These are phyloP conservation scores for Pterophyllum scalare DNA, from an alignment of 2,113 vertebrate genomes.

Conservation along the genomic window DNA sequence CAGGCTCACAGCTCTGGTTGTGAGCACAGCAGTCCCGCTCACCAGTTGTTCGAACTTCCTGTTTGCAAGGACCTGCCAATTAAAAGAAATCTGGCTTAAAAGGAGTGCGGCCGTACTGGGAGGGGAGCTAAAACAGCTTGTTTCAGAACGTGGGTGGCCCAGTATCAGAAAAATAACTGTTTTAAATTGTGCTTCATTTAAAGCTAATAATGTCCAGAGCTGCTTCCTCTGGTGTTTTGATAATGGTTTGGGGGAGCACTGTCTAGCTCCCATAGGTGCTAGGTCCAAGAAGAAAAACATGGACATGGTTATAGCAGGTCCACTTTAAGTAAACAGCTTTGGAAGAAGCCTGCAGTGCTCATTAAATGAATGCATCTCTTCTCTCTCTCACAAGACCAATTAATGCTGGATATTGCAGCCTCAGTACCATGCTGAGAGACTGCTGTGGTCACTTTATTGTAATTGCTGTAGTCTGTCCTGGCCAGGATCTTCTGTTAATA, in stretches of 20 bases:
- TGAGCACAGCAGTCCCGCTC: not conserved
- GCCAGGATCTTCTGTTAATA: conserved; percentile 14
- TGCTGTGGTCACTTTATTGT: conserved; percentile 24
- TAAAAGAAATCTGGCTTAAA: not conserved
- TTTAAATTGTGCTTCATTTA: not conserved
- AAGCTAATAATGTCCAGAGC: not conserved
- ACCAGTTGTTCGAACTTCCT: not conserved
- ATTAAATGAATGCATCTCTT: conserved; percentile 22
- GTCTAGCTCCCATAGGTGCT: not conserved
- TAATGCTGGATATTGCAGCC: not conserved
- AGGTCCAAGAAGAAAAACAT: not conserved
- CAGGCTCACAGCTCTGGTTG: not conserved
- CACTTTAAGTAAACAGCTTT: not conserved
- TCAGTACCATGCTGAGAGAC: not conserved
- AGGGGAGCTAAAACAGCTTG: not conserved
- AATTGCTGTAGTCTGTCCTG: conserved; percentile 26
- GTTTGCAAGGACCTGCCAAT: not conserved
- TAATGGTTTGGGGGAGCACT: not conserved
- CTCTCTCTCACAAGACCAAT: conserved; percentile 15
- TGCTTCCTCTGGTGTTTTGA: not conserved
- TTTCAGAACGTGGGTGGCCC: not conserved
- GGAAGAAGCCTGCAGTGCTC: not conserved
- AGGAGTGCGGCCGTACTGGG: not conserved
- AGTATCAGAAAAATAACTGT: not conserved
- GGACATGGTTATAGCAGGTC: not conserved